Base-by-base conservation (phyloP, 2,888 invertebrate genomes). In the Cerastis leucographa region DNA sequence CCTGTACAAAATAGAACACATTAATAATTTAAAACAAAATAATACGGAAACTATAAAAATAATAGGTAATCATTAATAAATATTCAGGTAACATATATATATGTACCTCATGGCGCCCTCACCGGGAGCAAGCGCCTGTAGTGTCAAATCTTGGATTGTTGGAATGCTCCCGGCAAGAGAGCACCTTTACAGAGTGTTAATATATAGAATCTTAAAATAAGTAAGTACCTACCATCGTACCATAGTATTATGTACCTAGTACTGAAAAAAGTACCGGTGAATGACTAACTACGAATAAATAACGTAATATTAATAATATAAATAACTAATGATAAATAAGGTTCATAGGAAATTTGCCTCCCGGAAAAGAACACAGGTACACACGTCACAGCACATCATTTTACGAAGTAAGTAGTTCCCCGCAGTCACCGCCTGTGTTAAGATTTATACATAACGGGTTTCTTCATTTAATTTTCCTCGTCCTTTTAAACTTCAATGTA, bases 381-480 rank as follows among this genome's bases (percentile, higher is more conserved):
- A 56, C 8, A 62, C 70, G 81, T 84, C 81, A 82, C 74, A 14
- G 59, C 1, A 66, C 2, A 65, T 29, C 2, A 65, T 29, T 68
- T 17, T 42, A 56, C 54, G 68, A 35, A 54, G 25, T 46, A 44
- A 66, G 82, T 85, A 71, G 76, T 76, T 82, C 82, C 82, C 82
- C 82, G 64, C 19, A 56, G 42, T 44, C 66, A 66, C 19, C 61
- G 12, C 54, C 19, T 42, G n/a, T 4, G n/a, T 49, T 35, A 59
- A 25, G 46, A 17, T 46, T 42, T 42, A 19, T 29, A 42, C 17
- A 8, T 59, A 65, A 56, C 22, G 61, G 14, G 22, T 71, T 69
- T 42, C 40, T 49, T 17, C 25, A 14, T 35, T 29, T 46, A 0
- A 64, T 84, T 78, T 68, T 84, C 80, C 79, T 72, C 22, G 22